Conservation (phyloP, 2,888 invertebrate genomes). For the Melanostoma scalare region DNA sequence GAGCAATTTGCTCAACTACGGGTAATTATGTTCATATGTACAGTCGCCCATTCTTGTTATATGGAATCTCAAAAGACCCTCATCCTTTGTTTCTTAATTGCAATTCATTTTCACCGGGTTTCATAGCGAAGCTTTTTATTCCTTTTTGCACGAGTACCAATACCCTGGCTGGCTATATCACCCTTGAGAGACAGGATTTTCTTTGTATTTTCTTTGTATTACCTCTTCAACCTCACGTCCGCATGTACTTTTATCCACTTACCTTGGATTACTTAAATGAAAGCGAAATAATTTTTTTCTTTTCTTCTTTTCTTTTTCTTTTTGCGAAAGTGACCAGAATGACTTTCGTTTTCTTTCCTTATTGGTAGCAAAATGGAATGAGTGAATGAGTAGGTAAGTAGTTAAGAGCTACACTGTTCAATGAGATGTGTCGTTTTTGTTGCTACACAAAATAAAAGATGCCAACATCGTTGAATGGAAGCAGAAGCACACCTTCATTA, state of each 20-base stretch:
- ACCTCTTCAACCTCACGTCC: neutral
- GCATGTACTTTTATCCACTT: slow-evolving; percentile 49
- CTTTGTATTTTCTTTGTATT: slow-evolving; percentile 8
- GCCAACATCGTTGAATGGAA: no score
- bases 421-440: neutral
- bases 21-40: slow-evolving; percentile 11
- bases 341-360: slow-evolving; percentile 52
- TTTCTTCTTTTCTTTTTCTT: slow-evolving; percentile 14
- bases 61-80: slow-evolving; percentile 30
- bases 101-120: slow-evolving; percentile 57
- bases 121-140: slow-evolving; percentile 8
- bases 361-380: slow-evolving; percentile 10
- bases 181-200: neutral
- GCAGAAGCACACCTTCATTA: no score
- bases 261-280: slow-evolving; percentile 48
- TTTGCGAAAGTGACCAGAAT: slow-evolving; percentile 57
- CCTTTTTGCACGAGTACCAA: slow-evolving; percentile 15
- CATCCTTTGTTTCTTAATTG: slow-evolving; percentile 54
- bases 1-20: slow-evolving; percentile 16
- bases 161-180: neutral
- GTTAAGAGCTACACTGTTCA: neutral
- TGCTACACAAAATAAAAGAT: neutral
- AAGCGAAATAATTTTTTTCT: slow-evolving; percentile 18
- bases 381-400: neutral
- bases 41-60: slow-evolving; percentile 25